Base-by-base conservation (phyloP, 2,888 invertebrate species). In the Nebria salina region DNA sequence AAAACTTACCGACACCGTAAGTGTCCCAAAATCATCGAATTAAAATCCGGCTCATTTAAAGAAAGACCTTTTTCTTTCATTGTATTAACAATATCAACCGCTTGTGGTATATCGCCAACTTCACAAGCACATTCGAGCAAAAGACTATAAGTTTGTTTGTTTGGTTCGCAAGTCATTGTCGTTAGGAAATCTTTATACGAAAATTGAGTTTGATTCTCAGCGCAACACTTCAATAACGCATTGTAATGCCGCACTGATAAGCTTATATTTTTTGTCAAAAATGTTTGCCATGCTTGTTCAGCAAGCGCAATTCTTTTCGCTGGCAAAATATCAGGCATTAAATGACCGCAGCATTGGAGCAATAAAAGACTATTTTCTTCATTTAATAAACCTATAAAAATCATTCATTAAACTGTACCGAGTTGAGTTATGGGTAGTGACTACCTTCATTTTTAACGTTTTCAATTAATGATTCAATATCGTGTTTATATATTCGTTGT, bases 11-110 rank as follows among this genome's bases (percentile, higher is more conserved):
- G 89, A 82, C 89, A 85, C 85, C 90, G 90, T 9, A 91, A 91
- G 86, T 94, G 91, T 11, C 91, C 92, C 78, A 92, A 86, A 9
- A 94, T 90, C 0, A 95, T 88, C 0, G 91, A 90, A 84, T 92
- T 92, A 77, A 93, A 93, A 25, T 92, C 88, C 81, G 87, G 88
- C 84, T 92, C 92, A n/a, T 91, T 91, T 0, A 92, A 88, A 0
- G 92, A 87, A 72, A 91, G 86, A 0, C 88, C 88, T 20, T 88
- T 87, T 0, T 89, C 85, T 84, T 93, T 93, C 92, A 94, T 94
- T 73, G 91, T 90, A 1, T 91, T 88, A 78, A 94, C 88, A 6
- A 94, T 88, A 84, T 91, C 90, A 13, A 90, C 88, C 0, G 92
- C 90, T 85, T 92, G 90, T 54, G 91, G 89, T 20, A 92, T 86